Evolutionary conservation across 2,113 vertebrate species (phyloP), one percentile per base, ranked within the genome.

Genomic region (Oncorhynchus keta): DNA sequence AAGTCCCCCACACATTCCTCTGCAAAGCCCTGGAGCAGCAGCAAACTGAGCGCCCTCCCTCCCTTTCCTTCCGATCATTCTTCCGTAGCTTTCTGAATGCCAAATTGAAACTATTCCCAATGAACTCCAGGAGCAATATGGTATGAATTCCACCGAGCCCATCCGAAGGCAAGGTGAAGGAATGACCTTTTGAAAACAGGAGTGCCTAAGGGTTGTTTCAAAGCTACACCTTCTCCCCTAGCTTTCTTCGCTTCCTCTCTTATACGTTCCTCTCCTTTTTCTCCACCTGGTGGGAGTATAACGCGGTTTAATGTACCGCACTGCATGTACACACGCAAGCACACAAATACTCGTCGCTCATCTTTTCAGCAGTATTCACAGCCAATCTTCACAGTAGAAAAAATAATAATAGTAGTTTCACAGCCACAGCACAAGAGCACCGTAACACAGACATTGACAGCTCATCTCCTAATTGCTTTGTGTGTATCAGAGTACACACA

Each of bases 341-440:
- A 74, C 70, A 67, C 26, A 62, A 14, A 51, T 3, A 61, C 1
- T 26, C 5, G 68, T 65, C 76, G 67, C 39, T 11, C 39, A 45
- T 45, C 78, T 83, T 82, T 76, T 30, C 48, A 80, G 80, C 80
- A 79, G 49, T 66, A 62, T n/a, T 51, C 57, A 75, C 8, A 8
- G 45, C 79, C 67, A 59, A 55, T 76, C 72, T 89, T 92, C 83
- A 90, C 88, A 90, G 88, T 89, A 90, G 84, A 83, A 86, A 89
- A 88, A 85, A 64, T 51, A 20, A 18, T 48, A 48, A 39, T 55
- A 61, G 3, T 18, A 84, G 81, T 73, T 81, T 64, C 67, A 75
- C 61, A 35, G 65, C 28, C 65, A 32, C 24, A 30, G 13, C 62
- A 72, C 59, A 26, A 4, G 35, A 51, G 26, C 28, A 16, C 9